Evolutionary conservation across 2,113 vertebrate species (phyloP).

Genomic region (Beaufortia kweichowensis): DNA sequence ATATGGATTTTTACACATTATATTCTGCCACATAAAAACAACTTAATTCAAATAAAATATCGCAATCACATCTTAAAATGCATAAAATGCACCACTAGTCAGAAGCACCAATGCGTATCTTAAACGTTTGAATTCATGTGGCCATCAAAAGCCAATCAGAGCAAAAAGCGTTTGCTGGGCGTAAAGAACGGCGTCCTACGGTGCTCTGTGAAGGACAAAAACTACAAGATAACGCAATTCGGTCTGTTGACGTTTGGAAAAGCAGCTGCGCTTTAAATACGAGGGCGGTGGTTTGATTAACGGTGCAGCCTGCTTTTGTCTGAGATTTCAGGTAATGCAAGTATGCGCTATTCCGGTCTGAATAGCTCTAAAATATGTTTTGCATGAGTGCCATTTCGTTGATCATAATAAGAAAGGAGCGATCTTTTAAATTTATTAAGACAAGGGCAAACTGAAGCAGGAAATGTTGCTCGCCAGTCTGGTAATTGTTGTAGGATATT

Average conservation of each 20-base stretch:
- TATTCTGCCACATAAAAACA: too few relatives aligned
- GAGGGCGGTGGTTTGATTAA: slow-evolving; percentile 27
- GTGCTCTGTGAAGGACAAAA: not conserved
- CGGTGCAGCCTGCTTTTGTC: not conserved
- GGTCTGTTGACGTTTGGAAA: not conserved
- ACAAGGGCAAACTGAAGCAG: not conserved
- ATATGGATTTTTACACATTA: too few relatives aligned
- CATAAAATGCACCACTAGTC: too few relatives aligned
- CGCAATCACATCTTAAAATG: too few relatives aligned
- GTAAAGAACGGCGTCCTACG: not conserved
- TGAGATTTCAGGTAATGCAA: slow-evolving; percentile 9
- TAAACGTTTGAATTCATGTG: slow-evolving; percentile 20
- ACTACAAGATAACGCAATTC: not conserved
- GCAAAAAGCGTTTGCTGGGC: not conserved
- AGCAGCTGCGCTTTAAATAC: not conserved
- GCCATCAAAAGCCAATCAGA: slow-evolving; percentile 39
- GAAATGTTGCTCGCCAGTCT: not conserved
- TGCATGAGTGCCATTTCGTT: not conserved
- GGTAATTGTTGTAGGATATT: not conserved
- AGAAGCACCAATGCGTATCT: not conserved
- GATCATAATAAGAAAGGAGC: not conserved
- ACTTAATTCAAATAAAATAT: too few relatives aligned
- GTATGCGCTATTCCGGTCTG: not conserved
- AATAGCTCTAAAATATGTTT: not conserved
- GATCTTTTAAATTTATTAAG: not conserved